Conservation (phyloP, 2,113 vertebrate species). For the Panthera uncia region DNA sequence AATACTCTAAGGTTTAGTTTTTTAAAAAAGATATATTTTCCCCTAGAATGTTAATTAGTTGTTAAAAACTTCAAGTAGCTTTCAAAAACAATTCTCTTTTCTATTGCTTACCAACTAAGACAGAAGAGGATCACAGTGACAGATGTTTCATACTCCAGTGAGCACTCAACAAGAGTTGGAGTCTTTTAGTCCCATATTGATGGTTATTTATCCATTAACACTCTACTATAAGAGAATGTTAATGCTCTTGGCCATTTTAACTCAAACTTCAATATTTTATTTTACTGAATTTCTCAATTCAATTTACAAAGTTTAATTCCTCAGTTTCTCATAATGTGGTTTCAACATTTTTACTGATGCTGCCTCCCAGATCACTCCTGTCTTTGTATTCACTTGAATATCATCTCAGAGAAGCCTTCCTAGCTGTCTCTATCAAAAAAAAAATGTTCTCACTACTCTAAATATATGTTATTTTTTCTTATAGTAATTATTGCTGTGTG, state of each 20-base stretch:
- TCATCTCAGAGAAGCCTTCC: not conserved
- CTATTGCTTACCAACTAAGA: not conserved
- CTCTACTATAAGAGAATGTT: not conserved
- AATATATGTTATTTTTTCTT: not conserved
- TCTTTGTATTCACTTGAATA: not conserved
- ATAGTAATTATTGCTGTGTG: not conserved
- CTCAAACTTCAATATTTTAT: not conserved
- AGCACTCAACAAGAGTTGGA: not conserved
- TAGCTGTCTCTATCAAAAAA: not conserved
- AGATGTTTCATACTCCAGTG: not conserved
- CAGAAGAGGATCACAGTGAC: not conserved
- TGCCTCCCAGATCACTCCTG: fast-evolving
- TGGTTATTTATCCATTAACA: not conserved
- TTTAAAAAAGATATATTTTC: not conserved
- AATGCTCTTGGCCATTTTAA: not conserved
- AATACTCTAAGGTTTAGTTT: not conserved
- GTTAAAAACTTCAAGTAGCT: conserved; percentile 13
- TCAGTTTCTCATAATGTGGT: not conserved
- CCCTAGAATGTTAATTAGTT: conserved; percentile 34
- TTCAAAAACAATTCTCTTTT: conserved; percentile 28
- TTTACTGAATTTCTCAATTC: not conserved
- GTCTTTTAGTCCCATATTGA: not conserved
- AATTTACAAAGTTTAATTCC: not conserved
- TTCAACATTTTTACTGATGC: not conserved
- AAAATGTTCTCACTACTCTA: not conserved